These are phyloP conservation scores for Notodonta ziczac DNA, from an alignment of 2,888 invertebrate species.

Conservation along the genomic window DNA sequence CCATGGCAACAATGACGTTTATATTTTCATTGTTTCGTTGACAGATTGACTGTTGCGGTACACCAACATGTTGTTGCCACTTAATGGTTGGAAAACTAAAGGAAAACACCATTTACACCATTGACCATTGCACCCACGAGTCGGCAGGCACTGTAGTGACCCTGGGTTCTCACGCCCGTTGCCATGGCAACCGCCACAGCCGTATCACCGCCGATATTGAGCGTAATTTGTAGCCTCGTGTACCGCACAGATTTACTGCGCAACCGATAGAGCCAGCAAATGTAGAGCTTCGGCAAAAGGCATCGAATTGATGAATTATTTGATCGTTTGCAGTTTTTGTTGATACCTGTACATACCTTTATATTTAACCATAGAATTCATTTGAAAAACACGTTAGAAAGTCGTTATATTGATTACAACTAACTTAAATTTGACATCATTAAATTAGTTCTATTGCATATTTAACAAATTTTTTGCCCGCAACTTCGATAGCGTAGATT, in stretches of 20 bases:
- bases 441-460: no score
- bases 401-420: no score
- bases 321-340: background rate
- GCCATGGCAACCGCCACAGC: slow-evolving; percentile 64
- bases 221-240: slow-evolving; percentile 78
- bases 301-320: background rate
- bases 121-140: slow-evolving; percentile 36
- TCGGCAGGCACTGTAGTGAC: slow-evolving; percentile 39
- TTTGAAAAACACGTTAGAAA: no score
- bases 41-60: no score
- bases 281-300: background rate
- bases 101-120: slow-evolving; percentile 25
- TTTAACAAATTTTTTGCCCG: no score
- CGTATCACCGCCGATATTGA: slow-evolving; percentile 69
- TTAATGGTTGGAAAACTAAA: background rate
- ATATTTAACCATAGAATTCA: no score
- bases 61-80: no score
- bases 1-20: no score
- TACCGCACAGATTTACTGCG: slow-evolving; percentile 62
- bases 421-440: no score
- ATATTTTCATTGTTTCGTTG: no score
- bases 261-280: slow-evolving; percentile 43
- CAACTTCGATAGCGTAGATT: no score
- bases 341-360: no score
- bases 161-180: slow-evolving; percentile 69